Evolutionary conservation across 1,140 invertebrate species (phyloP).

Genomic region (Papilio polyxenes): DNA sequence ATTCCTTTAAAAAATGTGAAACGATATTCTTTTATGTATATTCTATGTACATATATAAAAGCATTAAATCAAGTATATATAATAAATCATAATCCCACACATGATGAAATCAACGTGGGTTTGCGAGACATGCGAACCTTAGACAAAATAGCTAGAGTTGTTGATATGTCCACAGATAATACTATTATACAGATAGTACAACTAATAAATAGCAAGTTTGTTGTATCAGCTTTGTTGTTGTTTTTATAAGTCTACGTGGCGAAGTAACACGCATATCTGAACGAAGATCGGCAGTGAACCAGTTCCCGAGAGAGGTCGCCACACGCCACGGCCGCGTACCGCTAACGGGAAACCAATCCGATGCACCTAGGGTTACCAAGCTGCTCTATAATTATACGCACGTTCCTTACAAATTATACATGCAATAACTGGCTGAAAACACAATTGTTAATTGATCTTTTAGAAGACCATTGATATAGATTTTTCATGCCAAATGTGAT

Average conservation of each 20-base stretch:
- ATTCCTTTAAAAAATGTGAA: background rate
- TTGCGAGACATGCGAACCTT: background rate
- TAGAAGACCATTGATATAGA: too few relatives aligned
- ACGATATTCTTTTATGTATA: background rate
- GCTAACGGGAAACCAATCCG: slow-evolving; percentile 26
- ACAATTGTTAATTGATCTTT: too few relatives aligned
- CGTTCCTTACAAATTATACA: background rate
- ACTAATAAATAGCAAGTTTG: background rate
- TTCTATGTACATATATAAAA: background rate
- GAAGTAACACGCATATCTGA: slow-evolving; percentile 48
- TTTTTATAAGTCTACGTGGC: slow-evolving; percentile 31
- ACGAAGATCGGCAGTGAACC: slow-evolving; percentile 56
- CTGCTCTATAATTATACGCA: background rate
- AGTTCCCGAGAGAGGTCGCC: slow-evolving; percentile 48
- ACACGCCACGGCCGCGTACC: background rate
- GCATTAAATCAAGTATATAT: background rate
- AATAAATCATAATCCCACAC: slow-evolving; percentile 23
- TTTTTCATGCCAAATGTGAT: too few relatives aligned
- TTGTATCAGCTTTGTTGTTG: slow-evolving; percentile 2
- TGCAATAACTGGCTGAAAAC: too few relatives aligned
- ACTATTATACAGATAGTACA: background rate
- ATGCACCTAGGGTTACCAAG: slow-evolving; percentile 8
- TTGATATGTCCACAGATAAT: too few relatives aligned
- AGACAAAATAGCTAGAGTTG: background rate
- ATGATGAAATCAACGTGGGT: background rate